A percentile compares a stretch with the other conserved stretches of the same genome.
phyloP scores from a whole-genome alignment of 2,888 invertebrate genomes.

The Volucella zonaria region DNA sequence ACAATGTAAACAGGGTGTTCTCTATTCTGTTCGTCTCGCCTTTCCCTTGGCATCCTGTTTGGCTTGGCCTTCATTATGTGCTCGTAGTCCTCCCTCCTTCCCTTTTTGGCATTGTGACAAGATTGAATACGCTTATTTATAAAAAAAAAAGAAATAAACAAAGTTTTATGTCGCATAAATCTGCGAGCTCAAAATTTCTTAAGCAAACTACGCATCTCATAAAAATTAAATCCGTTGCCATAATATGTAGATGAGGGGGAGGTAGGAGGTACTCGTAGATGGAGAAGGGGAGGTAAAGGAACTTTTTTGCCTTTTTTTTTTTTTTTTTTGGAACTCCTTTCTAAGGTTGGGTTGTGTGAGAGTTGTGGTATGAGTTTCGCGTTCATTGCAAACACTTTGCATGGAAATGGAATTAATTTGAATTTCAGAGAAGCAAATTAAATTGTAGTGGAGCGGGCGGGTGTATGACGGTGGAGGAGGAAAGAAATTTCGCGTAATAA shows the following conservation, averaged over 20 bases:
- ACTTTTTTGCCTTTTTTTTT: neutral
- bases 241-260: neutral
- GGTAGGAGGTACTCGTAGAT: too few species aligned
- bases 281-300: neutral
- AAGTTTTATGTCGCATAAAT: constrained; percentile 6
- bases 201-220: constrained; percentile 1
- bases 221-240: constrained; percentile 2
- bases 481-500: neutral
- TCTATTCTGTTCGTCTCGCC: neutral
- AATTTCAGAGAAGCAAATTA: constrained; percentile 5
- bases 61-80: too few species aligned
- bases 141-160: too few species aligned
- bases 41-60: neutral
- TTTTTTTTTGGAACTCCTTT: neutral
- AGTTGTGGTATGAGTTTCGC: neutral
- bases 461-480: neutral
- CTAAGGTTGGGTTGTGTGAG: neutral
- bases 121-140: constrained; percentile 12
- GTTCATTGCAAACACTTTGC: neutral
- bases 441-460: neutral
- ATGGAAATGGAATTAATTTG: constrained; percentile 21
- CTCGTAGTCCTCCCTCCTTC: neutral
- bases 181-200: neutral
- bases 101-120: constrained; percentile 30
- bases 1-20: constrained; percentile 12